A percentile compares a stretch with the other conserved stretches of the same genome.
Conservation (phyloP, 2,797 vertebrate genomes). For the Gambusia yucatana region DNA sequence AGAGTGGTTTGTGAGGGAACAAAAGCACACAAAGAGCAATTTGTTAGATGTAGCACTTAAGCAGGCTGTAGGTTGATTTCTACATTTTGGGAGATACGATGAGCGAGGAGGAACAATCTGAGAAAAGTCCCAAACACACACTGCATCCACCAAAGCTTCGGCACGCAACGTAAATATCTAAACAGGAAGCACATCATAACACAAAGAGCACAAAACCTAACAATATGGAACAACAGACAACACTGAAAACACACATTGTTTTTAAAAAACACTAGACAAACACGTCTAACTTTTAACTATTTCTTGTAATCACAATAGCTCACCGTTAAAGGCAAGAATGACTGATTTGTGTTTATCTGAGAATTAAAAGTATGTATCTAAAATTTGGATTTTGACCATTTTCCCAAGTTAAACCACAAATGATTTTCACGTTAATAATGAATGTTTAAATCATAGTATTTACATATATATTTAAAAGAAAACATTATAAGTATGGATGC, state of each 20-base stretch:
- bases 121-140: constrained; percentile 28
- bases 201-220: constrained; percentile 36
- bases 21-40: constrained; percentile 71
- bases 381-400: background rate
- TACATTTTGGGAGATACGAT: constrained; percentile 48
- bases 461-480: background rate
- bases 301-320: background rate
- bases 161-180: constrained; percentile 47
- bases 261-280: constrained; percentile 6
- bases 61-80: constrained; percentile 53
- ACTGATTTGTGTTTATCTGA: background rate
- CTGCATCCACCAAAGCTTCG: constrained; percentile 31
- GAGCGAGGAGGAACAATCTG: constrained; percentile 32
- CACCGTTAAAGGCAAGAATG: background rate
- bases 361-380: no score
- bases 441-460: background rate
- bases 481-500: background rate
- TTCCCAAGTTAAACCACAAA: background rate
- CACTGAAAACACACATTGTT: constrained; percentile 39
- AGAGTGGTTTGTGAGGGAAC: constrained; percentile 52
- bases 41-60: constrained; percentile 67
- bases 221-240: constrained; percentile 24
- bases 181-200: constrained; percentile 39
- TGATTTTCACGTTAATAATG: background rate
- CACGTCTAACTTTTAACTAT: background rate